phyloP scores from a whole-genome alignment of 1,140 invertebrate genomes.

The Polypedilum vanderplanki region DNA sequence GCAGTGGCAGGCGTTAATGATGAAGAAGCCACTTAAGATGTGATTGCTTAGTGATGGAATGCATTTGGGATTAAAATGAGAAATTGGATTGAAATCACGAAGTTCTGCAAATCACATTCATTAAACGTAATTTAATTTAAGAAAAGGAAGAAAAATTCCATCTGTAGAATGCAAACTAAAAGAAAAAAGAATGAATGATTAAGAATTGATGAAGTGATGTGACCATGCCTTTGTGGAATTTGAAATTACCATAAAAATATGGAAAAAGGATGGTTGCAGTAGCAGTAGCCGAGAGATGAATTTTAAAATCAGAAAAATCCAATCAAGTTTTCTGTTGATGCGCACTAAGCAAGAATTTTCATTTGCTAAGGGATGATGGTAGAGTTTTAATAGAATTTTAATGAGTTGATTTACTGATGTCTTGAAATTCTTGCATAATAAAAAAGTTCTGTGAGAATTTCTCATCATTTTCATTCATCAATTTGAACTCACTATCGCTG shows the following conservation, averaged over 20 bases:
- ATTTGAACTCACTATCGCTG: neutral
- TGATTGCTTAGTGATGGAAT: neutral
- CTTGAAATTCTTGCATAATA: too few relatives aligned
- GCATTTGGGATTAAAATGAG: neutral
- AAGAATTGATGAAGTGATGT: neutral
- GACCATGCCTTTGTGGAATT: neutral
- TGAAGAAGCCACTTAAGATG: neutral
- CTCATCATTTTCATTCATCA: neutral
- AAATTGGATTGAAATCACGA: neutral
- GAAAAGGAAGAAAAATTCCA: neutral
- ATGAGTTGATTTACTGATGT: too few relatives aligned
- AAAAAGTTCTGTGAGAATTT: too few relatives aligned
- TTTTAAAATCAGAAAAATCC: too few relatives aligned
- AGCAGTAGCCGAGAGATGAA: neutral
- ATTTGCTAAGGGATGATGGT: too few relatives aligned
- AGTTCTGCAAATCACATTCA: neutral
- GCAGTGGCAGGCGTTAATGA: neutral
- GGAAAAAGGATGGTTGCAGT: neutral
- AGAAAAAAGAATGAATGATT: neutral
- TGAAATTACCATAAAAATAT: conserved; percentile 17
- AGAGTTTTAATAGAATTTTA: too few relatives aligned
- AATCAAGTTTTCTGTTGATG: too few relatives aligned
- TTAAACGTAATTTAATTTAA: conserved; percentile 9
- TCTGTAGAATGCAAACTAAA: neutral
- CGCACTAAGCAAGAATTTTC: too few relatives aligned